Evolutionary conservation across 2,888 invertebrate species (phyloP).

Genomic region (Chrysodeixis includens): DNA sequence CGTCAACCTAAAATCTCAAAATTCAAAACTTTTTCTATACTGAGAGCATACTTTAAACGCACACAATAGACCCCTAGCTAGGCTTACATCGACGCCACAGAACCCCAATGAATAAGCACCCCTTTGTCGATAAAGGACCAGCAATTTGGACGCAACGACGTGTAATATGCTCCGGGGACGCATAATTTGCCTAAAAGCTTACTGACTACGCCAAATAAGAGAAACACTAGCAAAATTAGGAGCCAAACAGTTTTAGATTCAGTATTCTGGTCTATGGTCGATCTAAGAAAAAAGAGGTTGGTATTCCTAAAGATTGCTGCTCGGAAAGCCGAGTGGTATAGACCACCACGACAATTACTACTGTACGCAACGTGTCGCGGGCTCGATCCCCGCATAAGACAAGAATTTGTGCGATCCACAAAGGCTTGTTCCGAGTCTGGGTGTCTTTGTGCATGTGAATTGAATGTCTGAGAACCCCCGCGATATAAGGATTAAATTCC

Average conservation of each 20-base stretch:
- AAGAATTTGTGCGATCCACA: no score
- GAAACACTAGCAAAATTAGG: background rate
- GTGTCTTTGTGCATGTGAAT: no score
- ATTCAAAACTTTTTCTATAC: background rate
- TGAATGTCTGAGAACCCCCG: no score
- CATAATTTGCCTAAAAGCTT: background rate
- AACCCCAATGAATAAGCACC: conserved; percentile 18
- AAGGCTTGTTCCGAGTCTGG: no score
- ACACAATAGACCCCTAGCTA: conserved; percentile 5
- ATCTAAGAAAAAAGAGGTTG: no score
- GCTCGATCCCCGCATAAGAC: no score
- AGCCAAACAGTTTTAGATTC: background rate
- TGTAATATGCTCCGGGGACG: conserved; percentile 11
- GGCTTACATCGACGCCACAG: background rate
- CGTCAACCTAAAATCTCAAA: background rate
- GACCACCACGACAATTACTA: no score
- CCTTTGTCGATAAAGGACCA: conserved; percentile 21
- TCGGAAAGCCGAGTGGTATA: no score
- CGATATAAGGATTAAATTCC: no score
- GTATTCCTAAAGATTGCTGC: no score
- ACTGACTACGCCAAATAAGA: background rate
- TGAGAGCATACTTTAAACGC: conserved; percentile 3
- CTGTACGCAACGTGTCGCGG: no score
- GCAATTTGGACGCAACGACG: conserved; percentile 28
- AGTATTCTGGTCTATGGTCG: no score